Base-by-base conservation (phyloP, 2,797 vertebrate genomes). In the Eleutherodactylus coqui region DNA sequence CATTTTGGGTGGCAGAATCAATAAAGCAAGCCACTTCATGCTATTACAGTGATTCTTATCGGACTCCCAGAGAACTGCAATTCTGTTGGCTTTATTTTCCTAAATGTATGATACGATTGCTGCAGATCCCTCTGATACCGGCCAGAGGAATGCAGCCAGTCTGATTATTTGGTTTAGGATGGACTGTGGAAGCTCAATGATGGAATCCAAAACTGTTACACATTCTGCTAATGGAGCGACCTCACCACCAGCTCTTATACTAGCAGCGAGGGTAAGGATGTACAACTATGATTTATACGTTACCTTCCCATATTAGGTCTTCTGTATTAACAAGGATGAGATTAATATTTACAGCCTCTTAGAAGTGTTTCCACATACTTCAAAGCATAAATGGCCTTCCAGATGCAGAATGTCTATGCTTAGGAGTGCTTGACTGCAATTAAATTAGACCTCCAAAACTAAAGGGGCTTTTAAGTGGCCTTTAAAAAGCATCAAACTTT, bases 11-110 rank as follows among this genome's bases (percentile, higher is more conserved):
- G 79, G 45, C 77, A 78, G 11, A 32, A 43, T 69, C 67, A 55
- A 45, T 73, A 62, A 55, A 16, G 64, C 47, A 55, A 87, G 55
- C 47, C 51, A 55, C 67, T 84, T 75, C 38, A 41, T 80, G 75
- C 64, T 83, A 62, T 76, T 78, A 67, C 83, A 80, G 47, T 47
- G 86, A 84, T 84, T 79, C n/a, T 67, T 84, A 87, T 87, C 86
- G 80, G 53, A 21, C n/a, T 41, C 10, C 34, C 27, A 49, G 51
- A 85, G 32, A 77, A 53, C 51, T 55, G 36, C 43, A 34, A 27
- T 69, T 47, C 21, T 72, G 67, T 72, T 87, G 79, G 82, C 79
- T 83, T 76, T 85, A 82, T 81, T 84, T 85, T 58, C 72, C 29
- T 34, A 38, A 70, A 58, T 72, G 51, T 87, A 85, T 69, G 69